These are phyloP conservation scores for Mizuhopecten yessoensis DNA, from an alignment of 1,140 invertebrate genomes.

Conservation along the genomic window DNA sequence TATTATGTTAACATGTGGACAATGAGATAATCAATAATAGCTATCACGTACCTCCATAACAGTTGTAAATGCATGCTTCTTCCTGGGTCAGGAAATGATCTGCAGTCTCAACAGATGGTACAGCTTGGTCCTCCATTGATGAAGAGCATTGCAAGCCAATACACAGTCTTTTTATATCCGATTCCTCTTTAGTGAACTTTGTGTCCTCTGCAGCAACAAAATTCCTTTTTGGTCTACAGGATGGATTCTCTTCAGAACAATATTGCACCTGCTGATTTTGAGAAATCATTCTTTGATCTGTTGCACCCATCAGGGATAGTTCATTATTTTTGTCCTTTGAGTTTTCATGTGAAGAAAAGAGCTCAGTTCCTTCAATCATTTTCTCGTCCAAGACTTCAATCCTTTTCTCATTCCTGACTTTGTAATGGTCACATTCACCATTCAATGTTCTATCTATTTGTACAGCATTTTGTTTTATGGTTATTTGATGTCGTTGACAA, in stretches of 20 bases:
- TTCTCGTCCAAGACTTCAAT: not conserved
- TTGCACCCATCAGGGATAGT: not conserved
- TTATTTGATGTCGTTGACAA: not conserved
- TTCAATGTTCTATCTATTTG: not conserved
- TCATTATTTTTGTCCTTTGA: not conserved
- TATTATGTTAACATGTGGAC: no score
- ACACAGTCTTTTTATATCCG: not conserved
- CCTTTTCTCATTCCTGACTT: no score
- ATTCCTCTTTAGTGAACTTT: not conserved
- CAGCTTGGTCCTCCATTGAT: not conserved
- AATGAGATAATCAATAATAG: no score
- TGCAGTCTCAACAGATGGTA: not conserved
- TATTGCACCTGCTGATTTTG: not conserved
- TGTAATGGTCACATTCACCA: not conserved
- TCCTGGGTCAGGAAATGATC: not conserved
- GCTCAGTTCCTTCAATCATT: not conserved
- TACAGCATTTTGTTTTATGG: not conserved
- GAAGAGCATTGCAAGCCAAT: not conserved
- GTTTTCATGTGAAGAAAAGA: not conserved
- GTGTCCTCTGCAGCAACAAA: not conserved
- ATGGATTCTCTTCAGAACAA: not conserved
- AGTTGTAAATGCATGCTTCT: not conserved
- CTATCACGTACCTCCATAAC: not conserved
- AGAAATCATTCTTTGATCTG: not conserved
- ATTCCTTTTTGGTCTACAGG: not conserved